phyloP scores from a whole-genome alignment of 2,797 vertebrate species.

The Pipistrellus pipistrellus region DNA sequence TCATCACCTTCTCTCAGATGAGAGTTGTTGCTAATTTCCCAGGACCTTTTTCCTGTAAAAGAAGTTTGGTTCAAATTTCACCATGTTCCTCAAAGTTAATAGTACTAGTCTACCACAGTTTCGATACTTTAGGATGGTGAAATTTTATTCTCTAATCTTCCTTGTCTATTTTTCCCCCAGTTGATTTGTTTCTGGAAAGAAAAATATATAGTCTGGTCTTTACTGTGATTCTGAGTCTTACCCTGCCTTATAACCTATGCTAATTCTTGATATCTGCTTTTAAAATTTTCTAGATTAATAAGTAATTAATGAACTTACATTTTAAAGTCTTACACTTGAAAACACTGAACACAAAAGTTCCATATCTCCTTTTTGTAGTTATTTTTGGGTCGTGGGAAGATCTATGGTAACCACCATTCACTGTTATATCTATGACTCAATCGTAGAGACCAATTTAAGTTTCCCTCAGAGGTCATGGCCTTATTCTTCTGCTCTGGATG shows the following conservation, averaged over 20 bases:
- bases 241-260: neutral
- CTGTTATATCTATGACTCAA: neutral
- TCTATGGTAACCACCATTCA: neutral
- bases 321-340: neutral
- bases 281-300: neutral
- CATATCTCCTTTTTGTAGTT: neutral
- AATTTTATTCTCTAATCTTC: neutral
- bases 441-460: neutral
- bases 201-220: neutral
- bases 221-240: neutral
- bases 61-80: neutral
- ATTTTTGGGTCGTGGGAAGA: neutral
- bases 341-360: neutral
- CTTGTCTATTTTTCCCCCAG: neutral
- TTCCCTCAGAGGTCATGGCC: neutral
- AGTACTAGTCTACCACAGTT: neutral
- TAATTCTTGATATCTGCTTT: slow-evolving; percentile 1
- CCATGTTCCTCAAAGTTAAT: neutral
- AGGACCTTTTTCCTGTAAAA: neutral
- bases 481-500: neutral
- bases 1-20: neutral
- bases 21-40: neutral
- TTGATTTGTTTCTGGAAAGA: neutral
- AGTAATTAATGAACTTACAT: neutral
- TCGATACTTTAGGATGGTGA: neutral